phyloP scores from a whole-genome alignment of 2,888 invertebrate species.

The Coelogynopora nodosa region DNA sequence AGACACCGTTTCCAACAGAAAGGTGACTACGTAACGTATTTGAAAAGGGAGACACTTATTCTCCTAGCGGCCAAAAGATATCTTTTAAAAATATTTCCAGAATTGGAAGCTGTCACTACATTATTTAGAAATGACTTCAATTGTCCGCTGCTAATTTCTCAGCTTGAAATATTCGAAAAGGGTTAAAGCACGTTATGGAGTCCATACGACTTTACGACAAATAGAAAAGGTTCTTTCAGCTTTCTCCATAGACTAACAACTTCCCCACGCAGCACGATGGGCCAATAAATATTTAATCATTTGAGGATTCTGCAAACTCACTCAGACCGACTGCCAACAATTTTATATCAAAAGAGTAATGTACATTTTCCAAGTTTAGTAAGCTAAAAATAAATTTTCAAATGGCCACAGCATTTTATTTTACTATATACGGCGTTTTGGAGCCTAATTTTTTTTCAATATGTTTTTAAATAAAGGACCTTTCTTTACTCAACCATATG shows the following conservation, averaged over 20 bases:
- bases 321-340: neutral
- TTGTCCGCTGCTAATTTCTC: neutral
- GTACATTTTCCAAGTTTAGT: neutral
- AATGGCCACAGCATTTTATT: neutral
- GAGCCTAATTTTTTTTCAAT: too few relatives aligned
- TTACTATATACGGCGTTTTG: too few relatives aligned
- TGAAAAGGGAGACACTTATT: neutral
- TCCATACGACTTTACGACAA: neutral
- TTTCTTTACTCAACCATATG: too few relatives aligned
- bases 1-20: neutral
- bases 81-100: neutral
- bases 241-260: neutral
- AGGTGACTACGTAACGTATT: neutral
- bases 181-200: neutral
- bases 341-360: neutral
- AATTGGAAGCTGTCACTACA: conserved; percentile 10
- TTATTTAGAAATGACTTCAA: neutral
- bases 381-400: neutral
- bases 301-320: conserved; percentile 23
- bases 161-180: neutral
- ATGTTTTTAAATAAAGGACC: too few relatives aligned
- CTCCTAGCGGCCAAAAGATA: neutral
- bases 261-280: neutral
- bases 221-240: neutral
- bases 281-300: neutral